Evolutionary conservation across 2,797 vertebrate species (phyloP), one percentile per base, ranked within the genome.

Genomic region (Meriones psammophilus): DNA sequence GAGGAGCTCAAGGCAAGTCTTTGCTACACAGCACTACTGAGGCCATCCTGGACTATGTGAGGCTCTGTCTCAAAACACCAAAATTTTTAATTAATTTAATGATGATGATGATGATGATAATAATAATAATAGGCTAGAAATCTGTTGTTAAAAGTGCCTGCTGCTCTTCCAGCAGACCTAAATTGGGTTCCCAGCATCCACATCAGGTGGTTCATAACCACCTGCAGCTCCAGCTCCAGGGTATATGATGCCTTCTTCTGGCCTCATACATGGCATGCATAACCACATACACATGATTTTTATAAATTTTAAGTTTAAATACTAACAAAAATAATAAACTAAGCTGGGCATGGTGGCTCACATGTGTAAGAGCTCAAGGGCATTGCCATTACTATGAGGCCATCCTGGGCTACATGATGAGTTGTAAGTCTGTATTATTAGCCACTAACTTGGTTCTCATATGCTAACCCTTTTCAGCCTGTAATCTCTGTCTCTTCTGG

Each of bases 391-490:
- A 50, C 1, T 64, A 33, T 66, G 39, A 64, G 62, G 39, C 39
- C 83, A 46, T 18, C 17, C 62, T 85, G 18, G 30, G 60, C 14
- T 84, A 66, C 28, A 68, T 50, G 8, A 8, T 66, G 36, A 85
- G 62, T 50, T 89, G 85, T 77, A 94, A 90, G 17, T 76, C 14
- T 89, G 4, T 3, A 2, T 89, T 74, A 81, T 26, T 80, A 80
- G 68, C 58, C 58, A 85, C 88, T 79, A 88, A 50, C 42, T 80
- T 76, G n/a, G 86, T 94, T 85, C 60, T 81, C n/a, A 4, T 84
- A 36, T 91, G 4, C 22, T 69, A 39, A 79, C 26, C 39, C 84
- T 80, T 92, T 94, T 92, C 66, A 96, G 36, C 33, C 62, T 95
- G 26, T 3, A 85, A 5, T 87, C 94, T 94, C 79, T 92, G 73